These are phyloP conservation scores for Lynx canadensis DNA, from an alignment of 2,113 vertebrate species.

Conservation along the genomic window DNA sequence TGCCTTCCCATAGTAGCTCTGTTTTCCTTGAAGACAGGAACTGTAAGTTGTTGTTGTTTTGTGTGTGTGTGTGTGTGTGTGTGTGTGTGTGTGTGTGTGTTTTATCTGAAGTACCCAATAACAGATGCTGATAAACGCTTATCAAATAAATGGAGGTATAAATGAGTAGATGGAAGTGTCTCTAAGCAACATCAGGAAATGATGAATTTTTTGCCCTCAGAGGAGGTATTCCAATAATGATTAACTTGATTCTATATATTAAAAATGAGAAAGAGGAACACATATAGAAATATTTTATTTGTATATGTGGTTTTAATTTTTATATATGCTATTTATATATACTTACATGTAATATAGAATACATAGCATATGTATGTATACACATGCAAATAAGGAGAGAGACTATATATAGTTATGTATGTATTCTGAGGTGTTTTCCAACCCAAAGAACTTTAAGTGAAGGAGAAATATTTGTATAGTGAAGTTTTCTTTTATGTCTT, in stretches of 20 bases:
- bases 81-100: neutral
- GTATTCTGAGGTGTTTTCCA: neutral
- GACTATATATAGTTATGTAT: neutral
- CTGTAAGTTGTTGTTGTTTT: neutral
- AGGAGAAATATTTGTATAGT: neutral
- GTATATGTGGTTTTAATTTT: neutral
- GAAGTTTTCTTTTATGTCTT: neutral
- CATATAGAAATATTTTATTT: neutral
- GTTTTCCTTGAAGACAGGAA: neutral
- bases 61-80: no score
- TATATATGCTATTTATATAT: neutral
- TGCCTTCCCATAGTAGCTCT: neutral
- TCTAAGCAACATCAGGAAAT: neutral
- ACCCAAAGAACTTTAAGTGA: neutral
- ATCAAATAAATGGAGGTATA: neutral
- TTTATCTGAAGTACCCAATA: neutral
- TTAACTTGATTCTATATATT: neutral
- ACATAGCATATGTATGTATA: neutral
- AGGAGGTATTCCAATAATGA: neutral
- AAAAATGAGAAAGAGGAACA: neutral
- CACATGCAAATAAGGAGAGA: neutral
- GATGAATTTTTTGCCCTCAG: neutral
- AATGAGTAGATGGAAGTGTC: neutral
- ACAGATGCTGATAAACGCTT: neutral
- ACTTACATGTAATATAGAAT: neutral